These are phyloP conservation scores for Tapirus indicus DNA, from an alignment of 2,797 vertebrate species.

Conservation along the genomic window DNA sequence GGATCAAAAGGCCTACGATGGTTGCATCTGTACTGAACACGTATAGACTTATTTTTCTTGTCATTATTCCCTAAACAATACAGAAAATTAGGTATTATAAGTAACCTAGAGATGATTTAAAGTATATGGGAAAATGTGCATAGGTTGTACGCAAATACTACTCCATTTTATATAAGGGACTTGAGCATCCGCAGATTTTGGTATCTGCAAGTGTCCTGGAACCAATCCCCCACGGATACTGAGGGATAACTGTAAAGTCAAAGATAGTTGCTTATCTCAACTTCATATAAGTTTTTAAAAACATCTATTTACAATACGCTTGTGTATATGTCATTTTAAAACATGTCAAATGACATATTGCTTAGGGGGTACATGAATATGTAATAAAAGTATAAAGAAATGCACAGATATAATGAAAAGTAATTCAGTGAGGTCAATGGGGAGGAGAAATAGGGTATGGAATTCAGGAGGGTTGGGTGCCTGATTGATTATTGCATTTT, in stretches of 20 bases:
- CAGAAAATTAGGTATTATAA: too few relatives aligned
- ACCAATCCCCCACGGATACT: too few relatives aligned
- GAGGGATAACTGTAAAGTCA: background rate
- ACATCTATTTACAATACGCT: slow-evolving; percentile 30
- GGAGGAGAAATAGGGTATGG: background rate
- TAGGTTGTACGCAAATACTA: too few relatives aligned
- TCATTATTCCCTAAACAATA: too few relatives aligned
- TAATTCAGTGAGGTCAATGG: background rate
- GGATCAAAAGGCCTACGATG: too few relatives aligned
- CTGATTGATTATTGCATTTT: background rate
- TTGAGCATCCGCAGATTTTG: too few relatives aligned
- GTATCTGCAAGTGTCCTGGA: too few relatives aligned
- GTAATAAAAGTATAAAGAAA: background rate
- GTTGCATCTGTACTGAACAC: too few relatives aligned
- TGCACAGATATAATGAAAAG: background rate
- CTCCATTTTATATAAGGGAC: too few relatives aligned
- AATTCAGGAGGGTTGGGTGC: background rate
- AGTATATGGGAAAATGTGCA: too few relatives aligned
- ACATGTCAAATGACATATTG: background rate
- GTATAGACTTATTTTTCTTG: too few relatives aligned
- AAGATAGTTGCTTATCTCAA: slow-evolving; percentile 41
- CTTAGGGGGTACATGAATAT: background rate
- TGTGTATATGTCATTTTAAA: background rate
- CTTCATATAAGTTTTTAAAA: slow-evolving; percentile 29
- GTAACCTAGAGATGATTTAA: too few relatives aligned